Evolutionary conservation across 2,797 vertebrate species (phyloP), one percentile per base, ranked within the genome.

Genomic region (Champsocephalus esox): DNA sequence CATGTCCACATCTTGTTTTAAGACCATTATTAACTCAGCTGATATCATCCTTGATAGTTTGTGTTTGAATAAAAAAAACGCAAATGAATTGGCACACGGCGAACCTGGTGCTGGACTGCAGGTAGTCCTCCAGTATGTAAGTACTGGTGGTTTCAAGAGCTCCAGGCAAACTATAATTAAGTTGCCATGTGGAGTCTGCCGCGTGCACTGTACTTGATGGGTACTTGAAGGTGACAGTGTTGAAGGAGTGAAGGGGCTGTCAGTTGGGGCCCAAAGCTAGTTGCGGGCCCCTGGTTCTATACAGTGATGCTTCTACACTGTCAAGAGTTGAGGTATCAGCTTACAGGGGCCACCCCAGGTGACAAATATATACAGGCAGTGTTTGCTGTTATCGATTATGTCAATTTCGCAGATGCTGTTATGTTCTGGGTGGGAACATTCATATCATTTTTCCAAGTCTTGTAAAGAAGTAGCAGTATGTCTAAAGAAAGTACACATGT

Each of bases 91-190:
- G 64, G 62, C 28, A 43, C 28, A 49, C 17, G 14, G 58, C 21
- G 56, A 58, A 75, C 80, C 72, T 55, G 19, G 43, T 77, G 68
- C 19, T 1, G 19, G 19, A 19, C 19, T 19, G 19, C 21, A 72
- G 70, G 68, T 51, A 32, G 24, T 6, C 12, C n/a, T 56, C 59
- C 55, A 52, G 41, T 28, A 41, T 45, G 48, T 24, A 54, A 60
- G 50, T 12, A 51, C 57, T 78, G 38, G 51, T 70, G 70, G 38
- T 67, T 73, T 73, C 49, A 21, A 70, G 43, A 57, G 71, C 70
- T 78, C 65, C 46, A 46, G 81, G 79, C 70, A 28, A 70, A 45
- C 38, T 77, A 56, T 72, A 81, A 81, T 74, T 66, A 72, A 73
- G 52, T 67, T 76, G 54, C 70, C 70, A 80, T 75, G 68, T 72